A percentile compares a stretch with the other conserved stretches of the same genome.
Evolutionary conservation across 1,140 invertebrate genomes (phyloP).

Genomic region (Drosophila miranda): DNA sequence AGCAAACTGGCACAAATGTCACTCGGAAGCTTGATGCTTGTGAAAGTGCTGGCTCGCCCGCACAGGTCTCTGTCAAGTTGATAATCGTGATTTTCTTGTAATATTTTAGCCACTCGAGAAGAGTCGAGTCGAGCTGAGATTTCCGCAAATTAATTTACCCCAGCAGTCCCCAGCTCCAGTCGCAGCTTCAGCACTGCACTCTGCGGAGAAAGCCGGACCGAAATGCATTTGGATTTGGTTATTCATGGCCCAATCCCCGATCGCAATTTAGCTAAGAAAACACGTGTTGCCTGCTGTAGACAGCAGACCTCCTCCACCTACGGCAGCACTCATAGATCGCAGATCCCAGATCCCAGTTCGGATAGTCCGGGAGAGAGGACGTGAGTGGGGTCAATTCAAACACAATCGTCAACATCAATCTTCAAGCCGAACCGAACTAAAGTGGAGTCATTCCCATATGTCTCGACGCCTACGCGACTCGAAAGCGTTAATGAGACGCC

Average conservation of each 20-base stretch:
- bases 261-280: constrained; percentile 44
- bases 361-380: constrained; percentile 25
- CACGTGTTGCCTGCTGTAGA: constrained; percentile 22
- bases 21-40: constrained; percentile 39
- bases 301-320: neutral
- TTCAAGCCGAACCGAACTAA: constrained; percentile 15
- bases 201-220: constrained; percentile 30
- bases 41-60: constrained; percentile 30
- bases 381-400: constrained; percentile 50
- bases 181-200: constrained; percentile 4
- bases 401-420: constrained; percentile 61
- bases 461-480: constrained; percentile 46
- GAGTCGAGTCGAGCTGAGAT: constrained; percentile 12
- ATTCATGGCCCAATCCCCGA: constrained; percentile 28
- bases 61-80: constrained; percentile 48
- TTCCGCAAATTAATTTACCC: constrained; percentile 54
- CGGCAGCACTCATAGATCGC: neutral
- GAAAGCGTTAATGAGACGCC: constrained; percentile 69
- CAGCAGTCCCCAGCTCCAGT: too few species aligned
- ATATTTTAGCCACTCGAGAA: constrained; percentile 66
- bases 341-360: constrained; percentile 8
- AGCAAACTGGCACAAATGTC: constrained; percentile 52
- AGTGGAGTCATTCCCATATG: constrained; percentile 18
- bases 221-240: constrained; percentile 32
- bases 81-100: constrained; percentile 73